phyloP scores from a whole-genome alignment of 2,888 invertebrate genomes.

The Aphelenchoides bicaudatus region DNA sequence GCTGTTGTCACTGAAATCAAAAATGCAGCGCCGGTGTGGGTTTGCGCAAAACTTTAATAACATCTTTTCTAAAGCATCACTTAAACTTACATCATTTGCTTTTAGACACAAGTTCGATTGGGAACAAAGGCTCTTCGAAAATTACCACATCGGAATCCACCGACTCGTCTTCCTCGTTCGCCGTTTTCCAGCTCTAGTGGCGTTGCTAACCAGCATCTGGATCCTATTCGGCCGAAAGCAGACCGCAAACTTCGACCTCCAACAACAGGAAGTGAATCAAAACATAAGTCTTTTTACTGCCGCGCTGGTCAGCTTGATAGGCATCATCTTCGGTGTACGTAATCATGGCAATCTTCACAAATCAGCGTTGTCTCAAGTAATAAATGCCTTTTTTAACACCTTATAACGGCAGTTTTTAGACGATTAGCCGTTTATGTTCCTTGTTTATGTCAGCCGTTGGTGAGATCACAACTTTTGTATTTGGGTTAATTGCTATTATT shows the following conservation, averaged over 20 bases:
- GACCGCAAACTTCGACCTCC: constrained; percentile 2
- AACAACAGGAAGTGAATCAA: constrained; percentile 1
- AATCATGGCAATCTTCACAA: constrained; percentile 6
- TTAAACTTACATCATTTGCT: neutral
- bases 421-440: neutral
- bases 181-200: neutral
- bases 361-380: constrained; percentile 2
- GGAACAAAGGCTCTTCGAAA: constrained; percentile 10
- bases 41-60: neutral
- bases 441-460: neutral
- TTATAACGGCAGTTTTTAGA: neutral
- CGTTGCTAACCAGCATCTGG: neutral
- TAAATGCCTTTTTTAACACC: no score
- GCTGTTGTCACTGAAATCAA: neutral
- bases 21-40: neutral
- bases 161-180: neutral
- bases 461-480: constrained; percentile 1
- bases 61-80: neutral
- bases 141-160: constrained; percentile 7
- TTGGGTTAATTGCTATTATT: constrained; percentile 13
- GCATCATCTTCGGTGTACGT: constrained; percentile 7
- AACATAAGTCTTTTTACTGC: neutral
- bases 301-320: neutral
- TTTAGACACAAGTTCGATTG: constrained; percentile 7
- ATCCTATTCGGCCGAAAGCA: constrained; percentile 6